These are phyloP conservation scores for Thelaira solivaga DNA, from an alignment of 2,888 invertebrate genomes.

Conservation along the genomic window DNA sequence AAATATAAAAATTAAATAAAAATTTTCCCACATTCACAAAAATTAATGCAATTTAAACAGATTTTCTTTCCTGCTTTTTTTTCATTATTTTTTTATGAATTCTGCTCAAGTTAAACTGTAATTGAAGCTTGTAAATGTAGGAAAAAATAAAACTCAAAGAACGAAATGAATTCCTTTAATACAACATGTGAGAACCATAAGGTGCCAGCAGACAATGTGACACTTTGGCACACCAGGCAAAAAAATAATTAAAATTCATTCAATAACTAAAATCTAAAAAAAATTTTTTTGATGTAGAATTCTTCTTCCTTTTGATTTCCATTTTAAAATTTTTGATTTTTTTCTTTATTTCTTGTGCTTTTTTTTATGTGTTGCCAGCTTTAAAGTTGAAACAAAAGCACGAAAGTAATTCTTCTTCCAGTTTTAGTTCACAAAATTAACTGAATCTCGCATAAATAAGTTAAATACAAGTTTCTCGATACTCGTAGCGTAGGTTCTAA, in stretches of 20 bases:
- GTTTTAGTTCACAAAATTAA: too few relatives aligned
- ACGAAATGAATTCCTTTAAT: slow-evolving; percentile 16
- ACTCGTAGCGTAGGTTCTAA: too few relatives aligned
- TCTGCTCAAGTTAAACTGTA: slow-evolving; percentile 25
- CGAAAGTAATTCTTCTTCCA: too few relatives aligned
- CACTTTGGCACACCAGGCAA: slow-evolving; percentile 48
- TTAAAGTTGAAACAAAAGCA: too few relatives aligned
- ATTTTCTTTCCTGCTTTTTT: slow-evolving; percentile 10
- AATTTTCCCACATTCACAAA: slow-evolving; percentile 53
- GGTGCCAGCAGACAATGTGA: slow-evolving; percentile 60
- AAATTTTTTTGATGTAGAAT: neutral
- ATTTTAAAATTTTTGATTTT: too few relatives aligned
- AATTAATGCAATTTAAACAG: slow-evolving; percentile 49
- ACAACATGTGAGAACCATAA: slow-evolving; percentile 62
- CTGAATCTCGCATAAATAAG: too few relatives aligned
- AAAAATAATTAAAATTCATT: slow-evolving; percentile 20
- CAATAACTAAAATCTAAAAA: neutral
- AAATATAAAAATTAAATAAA: slow-evolving; percentile 6
- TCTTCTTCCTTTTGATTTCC: too few relatives aligned
- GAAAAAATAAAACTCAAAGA: neutral
- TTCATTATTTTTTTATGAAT: neutral
- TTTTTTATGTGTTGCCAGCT: too few relatives aligned
- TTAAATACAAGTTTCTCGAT: too few relatives aligned
- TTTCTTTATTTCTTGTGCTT: too few relatives aligned
- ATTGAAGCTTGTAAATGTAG: slow-evolving; percentile 43